phyloP scores from a whole-genome alignment of 2,888 invertebrate species.

The Synanthedon tipuliformis region DNA sequence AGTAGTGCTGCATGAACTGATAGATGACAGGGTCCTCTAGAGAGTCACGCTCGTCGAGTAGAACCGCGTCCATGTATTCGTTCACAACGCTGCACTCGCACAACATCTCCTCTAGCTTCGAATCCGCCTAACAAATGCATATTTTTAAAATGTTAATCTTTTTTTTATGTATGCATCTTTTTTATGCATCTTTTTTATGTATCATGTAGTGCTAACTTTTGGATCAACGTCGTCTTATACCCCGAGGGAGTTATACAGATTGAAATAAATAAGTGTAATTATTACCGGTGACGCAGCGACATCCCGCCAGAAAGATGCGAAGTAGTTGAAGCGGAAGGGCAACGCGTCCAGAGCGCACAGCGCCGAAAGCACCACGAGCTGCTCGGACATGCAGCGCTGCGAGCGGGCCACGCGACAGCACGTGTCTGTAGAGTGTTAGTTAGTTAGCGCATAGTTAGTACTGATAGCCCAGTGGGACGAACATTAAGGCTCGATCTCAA shows the following conservation, averaged over 20 bases:
- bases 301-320: constrained; percentile 93
- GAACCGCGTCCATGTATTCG: constrained; percentile 90
- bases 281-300: constrained; percentile 81
- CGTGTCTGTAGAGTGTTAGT: constrained; percentile 34
- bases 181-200: neutral
- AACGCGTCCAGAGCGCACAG: constrained; percentile 93
- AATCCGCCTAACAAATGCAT: constrained; percentile 71
- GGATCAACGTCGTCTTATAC: neutral
- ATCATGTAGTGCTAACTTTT: neutral
- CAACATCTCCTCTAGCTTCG: constrained; percentile 84
- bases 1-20: constrained; percentile 88
- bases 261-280: no score
- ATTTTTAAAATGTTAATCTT: neutral
- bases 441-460: neutral
- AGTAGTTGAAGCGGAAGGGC: constrained; percentile 87
- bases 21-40: constrained; percentile 87
- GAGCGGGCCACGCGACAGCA: constrained; percentile 89
- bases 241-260: no score
- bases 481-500: neutral
- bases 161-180: neutral
- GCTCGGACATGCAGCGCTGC: constrained; percentile 87
- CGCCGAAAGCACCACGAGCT: constrained; percentile 86
- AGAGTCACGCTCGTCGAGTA: constrained; percentile 88
- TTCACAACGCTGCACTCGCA: constrained; percentile 85
- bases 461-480: no score